Evolutionary conservation across 2,888 invertebrate genomes (phyloP).

Genomic region (Spodoptera picta): DNA sequence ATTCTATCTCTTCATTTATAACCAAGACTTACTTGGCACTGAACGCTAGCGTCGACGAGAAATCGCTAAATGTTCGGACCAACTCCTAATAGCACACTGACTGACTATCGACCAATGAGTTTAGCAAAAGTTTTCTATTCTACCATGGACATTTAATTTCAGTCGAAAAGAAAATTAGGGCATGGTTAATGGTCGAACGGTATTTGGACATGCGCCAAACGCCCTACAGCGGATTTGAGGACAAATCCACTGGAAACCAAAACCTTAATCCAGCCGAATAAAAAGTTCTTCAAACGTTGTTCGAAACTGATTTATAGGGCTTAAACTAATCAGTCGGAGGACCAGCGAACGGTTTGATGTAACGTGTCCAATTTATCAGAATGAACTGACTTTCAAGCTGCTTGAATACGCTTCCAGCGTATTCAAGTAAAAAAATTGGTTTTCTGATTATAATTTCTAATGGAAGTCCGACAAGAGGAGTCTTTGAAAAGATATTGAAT

Average conservation of each 20-base stretch:
- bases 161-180: constrained; percentile 78
- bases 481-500: constrained; percentile 52
- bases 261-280: constrained; percentile 66
- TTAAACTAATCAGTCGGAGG: constrained; percentile 47
- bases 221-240: constrained; percentile 69
- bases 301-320: constrained; percentile 46
- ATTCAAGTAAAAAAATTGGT: constrained; percentile 56
- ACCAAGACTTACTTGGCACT: constrained; percentile 9
- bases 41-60: not conserved
- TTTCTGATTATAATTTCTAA: constrained; percentile 67
- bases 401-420: constrained; percentile 44
- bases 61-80: constrained; percentile 5
- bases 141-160: constrained; percentile 72
- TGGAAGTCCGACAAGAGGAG: constrained; percentile 42
- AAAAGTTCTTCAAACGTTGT: constrained; percentile 46
- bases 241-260: constrained; percentile 75
- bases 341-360: constrained; percentile 28
- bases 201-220: constrained; percentile 79
- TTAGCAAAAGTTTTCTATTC: constrained; percentile 58
- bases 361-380: constrained; percentile 52
- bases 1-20: not conserved
- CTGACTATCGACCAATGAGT: constrained; percentile 40
- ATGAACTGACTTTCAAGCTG: constrained; percentile 46
- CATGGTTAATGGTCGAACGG: constrained; percentile 73
- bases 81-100: constrained; percentile 5